Evolutionary conservation across 1,140 invertebrate genomes (phyloP), one percentile per base, ranked within the genome.

Genomic region (Drosophila grimshawi): DNA sequence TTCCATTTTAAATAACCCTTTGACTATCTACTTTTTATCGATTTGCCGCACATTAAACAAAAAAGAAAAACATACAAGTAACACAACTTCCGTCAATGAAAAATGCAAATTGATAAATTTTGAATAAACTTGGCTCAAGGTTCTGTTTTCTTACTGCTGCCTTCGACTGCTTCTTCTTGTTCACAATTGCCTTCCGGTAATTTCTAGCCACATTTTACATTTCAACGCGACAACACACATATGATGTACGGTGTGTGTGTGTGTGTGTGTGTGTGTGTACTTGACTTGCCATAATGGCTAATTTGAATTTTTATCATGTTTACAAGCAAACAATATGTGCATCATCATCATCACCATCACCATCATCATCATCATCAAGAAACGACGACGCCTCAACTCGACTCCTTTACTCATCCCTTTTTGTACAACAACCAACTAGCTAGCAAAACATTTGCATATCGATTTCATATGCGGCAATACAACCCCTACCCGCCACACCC

Each of bases 251-350:
- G 39, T n/a, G n/a, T n/a, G 3, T 8, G 7, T 39, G 6, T 39
- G 37, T 39, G 37, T 10, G 37, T 57, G 33, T 60, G n/a, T n/a
- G n/a, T n/a, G 19, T 19, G 19, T 19, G 48, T 43, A n/a, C 51
- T 56, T 70, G 56, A 60, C 56, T 76, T 75, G 65, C 69, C 69
- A 89, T 88, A 89, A 89, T 85, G 80, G 85, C 85, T 89, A 89
- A 89, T 89, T 89, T 89, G 81, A 89, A 89, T 89, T 89, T 89
- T 89, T 89, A 89, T 89, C 85, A 89, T 89, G 85, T 89, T 89
- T 89, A 90, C 85, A 90, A 89, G 85, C 85, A 90, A 89, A 89
- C 85, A 90, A 88, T 89, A 89, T 86, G 85, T 89, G 85, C 85
- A 89, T 86, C 86, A 90, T 89, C 85, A 89, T 89, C 74, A 33